Percentiles rank a stretch among this genome's conserved stretches.
phyloP scores from a whole-genome alignment of 2,113 vertebrate species.

The Ancistrus triradiatus region DNA sequence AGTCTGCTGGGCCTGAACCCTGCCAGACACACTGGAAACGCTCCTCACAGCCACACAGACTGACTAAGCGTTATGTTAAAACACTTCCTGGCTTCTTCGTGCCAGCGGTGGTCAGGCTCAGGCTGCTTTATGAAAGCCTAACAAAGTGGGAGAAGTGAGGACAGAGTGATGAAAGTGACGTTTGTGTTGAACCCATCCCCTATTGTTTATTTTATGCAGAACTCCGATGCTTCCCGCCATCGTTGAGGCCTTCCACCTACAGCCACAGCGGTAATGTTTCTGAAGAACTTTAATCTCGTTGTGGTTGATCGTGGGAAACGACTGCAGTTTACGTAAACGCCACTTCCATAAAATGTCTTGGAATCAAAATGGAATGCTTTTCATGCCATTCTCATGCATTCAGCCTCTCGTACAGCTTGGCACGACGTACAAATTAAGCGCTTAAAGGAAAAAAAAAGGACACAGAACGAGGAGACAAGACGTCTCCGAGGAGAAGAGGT shows the following conservation, averaged over 20 bases:
- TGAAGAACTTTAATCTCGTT: not conserved
- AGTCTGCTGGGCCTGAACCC: slow-evolving; percentile 55
- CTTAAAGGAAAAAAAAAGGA: not conserved
- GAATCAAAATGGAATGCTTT: too few species aligned
- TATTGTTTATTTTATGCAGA: not conserved
- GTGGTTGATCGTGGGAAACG: too few species aligned
- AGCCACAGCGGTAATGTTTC: not conserved
- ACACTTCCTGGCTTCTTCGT: not conserved
- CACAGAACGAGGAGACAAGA: not conserved
- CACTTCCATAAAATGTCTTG: too few species aligned
- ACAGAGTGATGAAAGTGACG: not conserved
- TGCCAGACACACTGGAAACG: slow-evolving; percentile 24
- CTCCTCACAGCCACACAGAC: not conserved
- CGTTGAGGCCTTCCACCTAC: not conserved
- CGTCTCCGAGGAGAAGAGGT: too few species aligned
- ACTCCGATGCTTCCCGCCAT: not conserved
- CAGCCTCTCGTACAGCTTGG: too few species aligned
- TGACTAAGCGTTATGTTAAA: not conserved
- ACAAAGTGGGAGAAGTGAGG: not conserved
- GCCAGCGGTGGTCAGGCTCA: not conserved
- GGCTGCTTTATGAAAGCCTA: too few species aligned
- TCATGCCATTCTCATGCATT: too few species aligned
- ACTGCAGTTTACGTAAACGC: too few species aligned
- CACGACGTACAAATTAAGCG: too few species aligned
- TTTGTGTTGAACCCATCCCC: not conserved